Evolutionary conservation across 2,888 invertebrate species (phyloP), one percentile per base, ranked within the genome.

Genomic region (Drosophila monieri): DNA sequence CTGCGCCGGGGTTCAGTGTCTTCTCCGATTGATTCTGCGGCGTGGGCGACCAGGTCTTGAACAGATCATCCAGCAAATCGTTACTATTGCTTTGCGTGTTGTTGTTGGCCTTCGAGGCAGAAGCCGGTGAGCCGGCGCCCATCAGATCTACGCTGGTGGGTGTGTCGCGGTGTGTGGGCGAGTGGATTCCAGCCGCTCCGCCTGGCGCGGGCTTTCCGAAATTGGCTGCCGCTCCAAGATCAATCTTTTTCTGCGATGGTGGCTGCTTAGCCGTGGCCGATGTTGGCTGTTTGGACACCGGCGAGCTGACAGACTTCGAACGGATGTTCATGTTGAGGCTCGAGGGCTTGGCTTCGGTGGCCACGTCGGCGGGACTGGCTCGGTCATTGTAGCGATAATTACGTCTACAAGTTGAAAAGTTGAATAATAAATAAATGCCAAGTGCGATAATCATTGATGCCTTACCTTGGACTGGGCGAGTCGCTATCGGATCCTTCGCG

Each of bases 401-500:
- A 75, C 91, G 90, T 59, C 77, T 88, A 44, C 2, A 56, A 52
- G 9, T 15, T 9, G 2, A 46, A 2, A 2, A 23, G 49, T 1
- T 6, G 6, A 2, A 14, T 39, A 37, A 43, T 6, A 37, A 10
- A 12, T n/a, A 9, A 35, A 15, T 6, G 2, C 1, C 21, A 43
- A 3, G 0, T 6, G 1, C 5, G 4, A 27, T 27, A 4, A 3
- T 15, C 5, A 9, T 15, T 32, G 4, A 12, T 3, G 0, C 25
- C 54, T 52, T 79, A 89, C 91, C 88, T 90, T 49, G 91, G 93
- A 72, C 92, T 92, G 21, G 92, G 92, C 46, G 93, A 92, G 80
- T 95, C 95, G 53, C 93, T 93, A 83, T 95, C 95, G 18, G 94
- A 95, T 78, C 95, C 95, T 80, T 95, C 94, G 53, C 93, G 92